Evolutionary conservation across 1,140 invertebrate species (phyloP).

Genomic region (Drosophila yakuba): DNA sequence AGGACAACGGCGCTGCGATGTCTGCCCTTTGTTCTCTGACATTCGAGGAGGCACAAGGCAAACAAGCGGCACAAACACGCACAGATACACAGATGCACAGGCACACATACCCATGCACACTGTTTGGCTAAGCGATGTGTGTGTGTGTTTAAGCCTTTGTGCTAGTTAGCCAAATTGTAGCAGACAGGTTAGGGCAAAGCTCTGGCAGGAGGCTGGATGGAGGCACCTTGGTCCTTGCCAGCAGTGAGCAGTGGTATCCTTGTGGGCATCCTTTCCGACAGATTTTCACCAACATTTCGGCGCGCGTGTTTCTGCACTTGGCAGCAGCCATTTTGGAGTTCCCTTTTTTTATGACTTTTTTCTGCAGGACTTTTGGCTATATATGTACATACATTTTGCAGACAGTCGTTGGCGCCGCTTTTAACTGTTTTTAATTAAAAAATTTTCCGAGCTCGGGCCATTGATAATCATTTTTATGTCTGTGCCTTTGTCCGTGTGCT

Average conservation of each 20-base stretch:
- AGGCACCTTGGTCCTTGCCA: slow-evolving; percentile 60
- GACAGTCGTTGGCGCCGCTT: slow-evolving; percentile 58
- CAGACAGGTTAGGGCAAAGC: slow-evolving; percentile 40
- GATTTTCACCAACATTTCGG: slow-evolving; percentile 11
- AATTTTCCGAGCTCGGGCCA: slow-evolving; percentile 35
- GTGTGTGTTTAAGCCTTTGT: slow-evolving; percentile 62
- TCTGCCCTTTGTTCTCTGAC: slow-evolving; percentile 56
- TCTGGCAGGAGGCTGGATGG: too few species aligned
- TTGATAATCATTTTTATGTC: slow-evolving; percentile 54
- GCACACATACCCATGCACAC: too few species aligned
- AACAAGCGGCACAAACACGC: not conserved
- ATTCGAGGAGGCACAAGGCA: slow-evolving; percentile 38
- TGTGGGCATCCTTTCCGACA: slow-evolving; percentile 30
- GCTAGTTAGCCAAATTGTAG: slow-evolving; percentile 63
- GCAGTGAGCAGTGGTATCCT: slow-evolving; percentile 14
- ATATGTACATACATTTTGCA: slow-evolving; percentile 57
- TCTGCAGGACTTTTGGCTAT: slow-evolving; percentile 27
- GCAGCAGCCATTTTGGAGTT: slow-evolving; percentile 47
- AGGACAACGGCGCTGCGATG: slow-evolving; percentile 53
- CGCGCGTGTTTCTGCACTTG: slow-evolving; percentile 35
- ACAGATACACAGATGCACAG: not conserved
- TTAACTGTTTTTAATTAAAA: slow-evolving; percentile 82
- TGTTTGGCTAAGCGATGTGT: not conserved
- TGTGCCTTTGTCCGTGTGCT: slow-evolving; percentile 5
- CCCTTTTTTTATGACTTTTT: slow-evolving; percentile 28